phyloP scores from a whole-genome alignment of 2,797 vertebrate species.

The Pangasius macronema region DNA sequence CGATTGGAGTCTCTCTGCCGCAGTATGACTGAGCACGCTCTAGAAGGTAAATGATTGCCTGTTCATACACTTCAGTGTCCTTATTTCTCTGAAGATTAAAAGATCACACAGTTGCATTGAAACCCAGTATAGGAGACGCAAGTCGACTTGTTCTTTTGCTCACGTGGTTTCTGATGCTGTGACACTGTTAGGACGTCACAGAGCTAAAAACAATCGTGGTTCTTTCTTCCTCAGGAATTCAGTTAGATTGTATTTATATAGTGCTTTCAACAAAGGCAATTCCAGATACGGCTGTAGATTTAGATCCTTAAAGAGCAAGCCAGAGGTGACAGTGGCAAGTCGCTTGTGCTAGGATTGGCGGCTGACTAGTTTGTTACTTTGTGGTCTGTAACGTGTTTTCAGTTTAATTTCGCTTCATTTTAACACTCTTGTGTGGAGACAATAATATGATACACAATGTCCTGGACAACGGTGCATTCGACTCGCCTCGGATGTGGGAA shows the following conservation, averaged over 20 bases:
- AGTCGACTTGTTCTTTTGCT: neutral
- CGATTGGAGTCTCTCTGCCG: constrained; percentile 97
- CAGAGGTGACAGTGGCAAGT: too few relatives aligned
- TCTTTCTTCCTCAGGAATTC: neutral
- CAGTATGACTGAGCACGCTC: constrained; percentile 95
- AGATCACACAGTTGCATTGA: neutral
- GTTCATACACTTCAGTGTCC: neutral
- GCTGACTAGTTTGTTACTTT: too few relatives aligned
- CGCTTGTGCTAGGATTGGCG: neutral
- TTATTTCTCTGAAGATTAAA: neutral
- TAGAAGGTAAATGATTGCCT: constrained; percentile 50
- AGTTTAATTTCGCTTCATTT: too few relatives aligned
- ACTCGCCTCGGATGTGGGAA: neutral
- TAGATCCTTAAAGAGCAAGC: too few relatives aligned
- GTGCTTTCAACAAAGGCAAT: too few relatives aligned
- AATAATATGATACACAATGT: too few relatives aligned
- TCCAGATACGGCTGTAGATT: too few relatives aligned
- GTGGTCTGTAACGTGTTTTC: too few relatives aligned
- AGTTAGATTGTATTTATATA: neutral
- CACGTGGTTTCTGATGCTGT: neutral
- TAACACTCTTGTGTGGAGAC: too few relatives aligned
- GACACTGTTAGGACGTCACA: neutral
- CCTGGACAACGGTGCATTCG: neutral
- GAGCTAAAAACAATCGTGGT: neutral
- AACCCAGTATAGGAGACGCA: neutral